Base-by-base conservation (phyloP, 1,140 invertebrate genomes). In the Plodia interpunctella region DNA sequence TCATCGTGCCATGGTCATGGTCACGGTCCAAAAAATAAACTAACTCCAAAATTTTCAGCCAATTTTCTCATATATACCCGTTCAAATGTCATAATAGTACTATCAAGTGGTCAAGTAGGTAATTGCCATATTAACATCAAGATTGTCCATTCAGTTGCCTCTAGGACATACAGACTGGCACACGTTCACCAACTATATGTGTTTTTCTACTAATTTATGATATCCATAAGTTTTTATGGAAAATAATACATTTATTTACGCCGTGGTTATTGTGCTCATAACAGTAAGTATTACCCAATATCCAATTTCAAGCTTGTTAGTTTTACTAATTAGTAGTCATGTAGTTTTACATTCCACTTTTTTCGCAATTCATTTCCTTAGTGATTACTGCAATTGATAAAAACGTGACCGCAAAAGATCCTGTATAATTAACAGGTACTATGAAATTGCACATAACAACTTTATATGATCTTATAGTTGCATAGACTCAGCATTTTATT, bases 41-140 rank as follows among this genome's bases (percentile, higher is more conserved):
- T 44, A 44, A 44, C 38, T 44, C 38, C 38, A 17, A 44, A 44
- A 44, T 44, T 44, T 44, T 13, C 38, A 15, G 38, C 15, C 38
- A 44, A 44, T 44, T 44, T 44, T 44, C 38, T 44, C 38, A 44
- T 25, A 25, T 35, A 35, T 11, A 9, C 32, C 32, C 10, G 9
- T 35, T 35, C 32, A 35, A 11, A 35, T 25, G 21, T 25, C 21
- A 25, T 32, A 32, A 32, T 32, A 32, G 30, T 32, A 32, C 30
- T 44, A 44, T 2, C 15, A 44, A 44, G 38, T 44, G 38, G 38
- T 44, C 38, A 44, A 44, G 38, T 44, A 44, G 38, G 38, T 44
- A 44, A 44, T 44, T 44, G 38, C 38, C 38, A n/a, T 44, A 44
- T 44, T 44, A 44, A n/a, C 38, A 15, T 44, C 38, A 44, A 32